Evolutionary conservation across 1,140 invertebrate genomes (phyloP).

Genomic region (Solen grandis): DNA sequence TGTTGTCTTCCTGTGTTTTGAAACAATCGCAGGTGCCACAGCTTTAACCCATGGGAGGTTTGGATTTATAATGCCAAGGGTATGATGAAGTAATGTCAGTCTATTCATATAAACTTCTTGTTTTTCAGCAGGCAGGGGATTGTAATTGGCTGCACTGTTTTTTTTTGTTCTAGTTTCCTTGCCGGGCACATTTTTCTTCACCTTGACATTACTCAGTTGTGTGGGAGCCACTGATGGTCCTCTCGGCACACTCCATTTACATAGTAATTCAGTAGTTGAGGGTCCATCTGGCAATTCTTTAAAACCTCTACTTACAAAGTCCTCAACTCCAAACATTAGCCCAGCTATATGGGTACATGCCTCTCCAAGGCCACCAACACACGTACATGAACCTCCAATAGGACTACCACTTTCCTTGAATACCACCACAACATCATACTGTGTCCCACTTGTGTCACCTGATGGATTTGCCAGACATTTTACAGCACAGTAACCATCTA

Average conservation of each 20-base stretch:
- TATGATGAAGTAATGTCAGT: constrained; percentile 2
- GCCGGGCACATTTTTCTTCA: constrained; percentile 20
- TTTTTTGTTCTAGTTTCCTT: neutral
- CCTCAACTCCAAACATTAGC: constrained; percentile 12
- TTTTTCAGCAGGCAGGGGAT: constrained; percentile 9
- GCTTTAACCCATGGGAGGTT: constrained; percentile 23
- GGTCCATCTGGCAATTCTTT: neutral
- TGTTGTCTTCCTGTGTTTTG: neutral
- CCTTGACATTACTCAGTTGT: neutral
- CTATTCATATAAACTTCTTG: neutral
- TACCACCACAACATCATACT: too few species aligned
- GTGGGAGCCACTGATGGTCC: neutral
- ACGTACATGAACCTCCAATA: too few species aligned
- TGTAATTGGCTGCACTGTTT: neutral
- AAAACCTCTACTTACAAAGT: constrained; percentile 6
- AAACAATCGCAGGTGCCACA: constrained; percentile 4
- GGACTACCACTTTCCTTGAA: too few species aligned
- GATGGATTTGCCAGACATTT: too few species aligned
- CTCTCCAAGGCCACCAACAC: too few species aligned
- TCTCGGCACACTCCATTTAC: constrained; percentile 6
- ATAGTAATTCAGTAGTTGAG: neutral
- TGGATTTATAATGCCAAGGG: neutral
- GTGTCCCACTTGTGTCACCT: too few species aligned
- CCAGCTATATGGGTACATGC: neutral
- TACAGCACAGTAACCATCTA: too few species aligned